These are phyloP conservation scores for Diglossa brunneiventris DNA, from an alignment of 2,113 vertebrate species.

Conservation along the genomic window DNA sequence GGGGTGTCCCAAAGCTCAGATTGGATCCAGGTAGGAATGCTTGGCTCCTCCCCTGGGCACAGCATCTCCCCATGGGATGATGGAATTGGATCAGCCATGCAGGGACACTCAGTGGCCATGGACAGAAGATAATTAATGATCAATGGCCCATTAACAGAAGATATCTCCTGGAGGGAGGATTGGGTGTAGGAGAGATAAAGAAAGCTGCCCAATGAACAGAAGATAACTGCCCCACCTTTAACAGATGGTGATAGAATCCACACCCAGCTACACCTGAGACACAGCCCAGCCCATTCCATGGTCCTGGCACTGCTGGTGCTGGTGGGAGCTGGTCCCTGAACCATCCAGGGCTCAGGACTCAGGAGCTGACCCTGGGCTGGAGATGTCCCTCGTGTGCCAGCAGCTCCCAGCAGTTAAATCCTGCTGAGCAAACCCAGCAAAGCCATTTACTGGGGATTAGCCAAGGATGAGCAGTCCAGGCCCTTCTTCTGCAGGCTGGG, in stretches of 20 bases:
- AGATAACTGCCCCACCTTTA: neutral
- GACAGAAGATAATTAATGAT: too few relatives aligned
- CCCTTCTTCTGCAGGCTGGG: neutral
- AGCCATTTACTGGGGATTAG: conserved; percentile 22
- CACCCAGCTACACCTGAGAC: neutral
- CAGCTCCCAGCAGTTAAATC: neutral
- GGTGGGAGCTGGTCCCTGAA: neutral
- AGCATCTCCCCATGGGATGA: neutral
- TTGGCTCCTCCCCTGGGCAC: neutral
- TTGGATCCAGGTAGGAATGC: neutral
- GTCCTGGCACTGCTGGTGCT: neutral
- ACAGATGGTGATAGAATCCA: neutral
- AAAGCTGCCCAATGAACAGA: neutral
- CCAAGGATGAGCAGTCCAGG: neutral
- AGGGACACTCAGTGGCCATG: neutral
- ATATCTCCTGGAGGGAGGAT: neutral
- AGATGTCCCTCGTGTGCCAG: accelerated
- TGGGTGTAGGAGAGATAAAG: neutral
- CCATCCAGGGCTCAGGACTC: neutral
- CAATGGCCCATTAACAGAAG: neutral
- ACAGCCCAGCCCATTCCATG: neutral
- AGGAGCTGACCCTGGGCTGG: neutral
- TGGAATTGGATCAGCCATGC: neutral
- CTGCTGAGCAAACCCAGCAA: neutral
- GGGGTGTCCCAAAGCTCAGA: accelerated